Evolutionary conservation across 2,888 invertebrate genomes (phyloP).

Genomic region (Diachrysia chrysitis): DNA sequence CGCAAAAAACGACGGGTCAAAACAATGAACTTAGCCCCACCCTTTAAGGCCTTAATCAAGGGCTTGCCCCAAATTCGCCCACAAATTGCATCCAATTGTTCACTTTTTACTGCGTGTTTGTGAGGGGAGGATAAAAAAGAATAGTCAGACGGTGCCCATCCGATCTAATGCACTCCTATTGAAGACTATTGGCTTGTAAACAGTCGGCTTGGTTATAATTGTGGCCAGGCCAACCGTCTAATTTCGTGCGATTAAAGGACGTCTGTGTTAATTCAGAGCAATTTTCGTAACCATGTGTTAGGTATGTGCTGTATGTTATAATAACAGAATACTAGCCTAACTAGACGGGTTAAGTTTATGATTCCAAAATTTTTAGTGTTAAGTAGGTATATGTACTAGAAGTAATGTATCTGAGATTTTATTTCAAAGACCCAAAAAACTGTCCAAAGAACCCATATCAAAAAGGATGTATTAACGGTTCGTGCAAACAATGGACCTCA

Average conservation of each 20-base stretch:
- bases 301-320: neutral
- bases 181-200: slow-evolving; percentile 81
- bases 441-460: slow-evolving; percentile 6
- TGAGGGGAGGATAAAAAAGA: slow-evolving; percentile 77
- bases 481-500: slow-evolving; percentile 54
- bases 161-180: slow-evolving; percentile 79
- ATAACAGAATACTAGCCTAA: neutral
- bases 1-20: slow-evolving; percentile 80
- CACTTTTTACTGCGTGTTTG: slow-evolving; percentile 83
- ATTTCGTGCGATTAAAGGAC: slow-evolving; percentile 66
- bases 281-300: slow-evolving; percentile 17
- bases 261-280: slow-evolving; percentile 26
- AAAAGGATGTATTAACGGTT: slow-evolving; percentile 49
- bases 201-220: slow-evolving; percentile 70
- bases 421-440: slow-evolving; percentile 10
- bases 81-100: slow-evolving; percentile 89
- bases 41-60: slow-evolving; percentile 82
- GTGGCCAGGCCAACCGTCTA: slow-evolving; percentile 69
- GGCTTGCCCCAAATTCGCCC: slow-evolving; percentile 85
- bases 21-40: slow-evolving; percentile 78
- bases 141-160: slow-evolving; percentile 74
- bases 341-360: neutral
- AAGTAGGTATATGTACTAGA: too few species aligned
- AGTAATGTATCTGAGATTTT: neutral
- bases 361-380: neutral